These are phyloP conservation scores for Caprella mutica DNA, from an alignment of 2,888 invertebrate species.

Conservation along the genomic window DNA sequence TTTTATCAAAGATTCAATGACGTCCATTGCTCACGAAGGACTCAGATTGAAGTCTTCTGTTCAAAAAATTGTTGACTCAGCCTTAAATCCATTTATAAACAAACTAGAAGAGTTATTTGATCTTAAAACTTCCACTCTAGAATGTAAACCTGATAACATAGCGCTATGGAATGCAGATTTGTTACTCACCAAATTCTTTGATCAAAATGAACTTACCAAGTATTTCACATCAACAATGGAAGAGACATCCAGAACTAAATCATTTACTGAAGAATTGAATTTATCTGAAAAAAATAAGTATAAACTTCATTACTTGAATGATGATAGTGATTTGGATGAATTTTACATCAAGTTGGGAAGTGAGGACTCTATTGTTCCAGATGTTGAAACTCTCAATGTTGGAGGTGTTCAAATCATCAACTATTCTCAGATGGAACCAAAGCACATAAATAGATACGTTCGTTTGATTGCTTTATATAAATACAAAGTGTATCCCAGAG, in stretches of 20 bases:
- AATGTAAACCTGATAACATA: conserved; percentile 25
- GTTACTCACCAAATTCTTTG: conserved; percentile 32
- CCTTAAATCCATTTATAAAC: conserved; percentile 28
- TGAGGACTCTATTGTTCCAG: conserved; percentile 24
- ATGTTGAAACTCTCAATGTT: conserved; percentile 27
- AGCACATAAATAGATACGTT: conserved; percentile 27
- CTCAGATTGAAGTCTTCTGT: conserved; percentile 22
- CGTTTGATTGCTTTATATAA: conserved; percentile 32
- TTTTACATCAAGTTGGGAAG: conserved; percentile 25
- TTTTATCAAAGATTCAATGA: conserved; percentile 7
- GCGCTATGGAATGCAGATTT: conserved; percentile 33
- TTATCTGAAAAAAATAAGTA: conserved; percentile 7
- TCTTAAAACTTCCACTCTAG: conserved; percentile 25
- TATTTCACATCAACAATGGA: conserved; percentile 31
- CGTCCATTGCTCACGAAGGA: background rate
- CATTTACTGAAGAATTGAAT: too few species aligned
- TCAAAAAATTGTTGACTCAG: conserved; percentile 30
- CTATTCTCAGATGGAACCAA: conserved; percentile 22
- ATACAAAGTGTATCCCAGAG: conserved; percentile 1
- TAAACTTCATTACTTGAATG: conserved; percentile 19
- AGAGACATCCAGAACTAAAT: conserved; percentile 2
- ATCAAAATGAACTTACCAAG: conserved; percentile 31
- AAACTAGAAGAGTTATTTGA: conserved; percentile 32
- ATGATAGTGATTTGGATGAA: conserved; percentile 23
- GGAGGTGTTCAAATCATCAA: conserved; percentile 32